Evolutionary conservation across 2,888 invertebrate genomes (phyloP), one percentile per base, ranked within the genome.

Genomic region (Cabera pusaria): DNA sequence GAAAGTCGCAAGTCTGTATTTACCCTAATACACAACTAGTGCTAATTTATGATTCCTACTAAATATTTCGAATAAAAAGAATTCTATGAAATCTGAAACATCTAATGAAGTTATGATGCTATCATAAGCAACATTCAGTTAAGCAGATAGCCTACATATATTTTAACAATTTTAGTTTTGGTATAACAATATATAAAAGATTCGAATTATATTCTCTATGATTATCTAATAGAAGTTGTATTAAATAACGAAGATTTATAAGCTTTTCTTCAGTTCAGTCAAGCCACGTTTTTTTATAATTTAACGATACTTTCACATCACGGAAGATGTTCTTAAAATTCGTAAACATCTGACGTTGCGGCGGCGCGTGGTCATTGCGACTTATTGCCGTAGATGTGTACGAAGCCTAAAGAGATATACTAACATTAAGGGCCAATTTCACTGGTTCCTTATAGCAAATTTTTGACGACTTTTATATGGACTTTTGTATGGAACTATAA

Each of bases 111-210:
- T 51, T 52, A 58, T 54, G 59, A 58, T 63, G 61, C 50, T 19
- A 44, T 66, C 5, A 73, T 70, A 71, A 66, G 73, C 67, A 73
- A 73, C 67, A 72, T 66, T 72, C 63, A 74, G 63, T 71, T 63
- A 60, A 71, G 71, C 66, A 68, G 57, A 48, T 67, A 61, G 56
- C 59, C 60, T 64, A 69, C 40, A 49, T 52, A 59, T 20, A 19
- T 19, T 24, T 25, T 62, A 59, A 70, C 63, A 69, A 66, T 65
- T 46, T 69, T 54, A 63, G 58, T 72, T 69, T 70, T 69, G 67
- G 65, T 73, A 69, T 70, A 75, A 74, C 72, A 76, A 68, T 69
- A 75, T 72, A 68, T 70, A 72, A 76, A 77, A 78, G 67, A 76
- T 70, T 75, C 68, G 73, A 78, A 80, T 76, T 50, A 74, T 66